Base-by-base conservation (phyloP, 2,888 invertebrate species). In the Drosophila neonasuta region DNA sequence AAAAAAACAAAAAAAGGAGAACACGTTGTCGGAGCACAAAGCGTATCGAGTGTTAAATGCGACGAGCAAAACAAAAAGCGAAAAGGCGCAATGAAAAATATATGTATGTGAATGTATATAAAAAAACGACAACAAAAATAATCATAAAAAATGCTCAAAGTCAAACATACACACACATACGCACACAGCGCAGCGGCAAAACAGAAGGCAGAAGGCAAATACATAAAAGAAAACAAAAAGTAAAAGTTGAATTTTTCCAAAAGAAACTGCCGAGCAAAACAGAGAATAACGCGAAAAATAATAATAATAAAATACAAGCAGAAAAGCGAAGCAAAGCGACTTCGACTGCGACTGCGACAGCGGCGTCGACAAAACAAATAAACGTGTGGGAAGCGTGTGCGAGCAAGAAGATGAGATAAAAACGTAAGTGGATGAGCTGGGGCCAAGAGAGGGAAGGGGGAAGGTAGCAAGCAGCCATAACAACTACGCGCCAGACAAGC, bases 181-280 rank as follows among this genome's bases (percentile, higher is more conserved):
- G 60, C 57, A 61, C 30, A 77, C 58, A 74, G 11, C 34, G n/a
- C 24, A 68, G 54, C 68, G 61, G 46, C 62, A 50, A 24, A 24
- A 15, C 34, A 45, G 36, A 11, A 32, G 49, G 59, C 62, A 72
- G 77, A 69, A 81, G 73, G 69, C 69, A 77, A 85, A 77, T 72
- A 74, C 74, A 74, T 68, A 68, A 82, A 81, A 74, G 69, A 81
- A 82, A 83, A 76, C 57, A 80, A 83, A 80, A 87, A 85, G 87
- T 87, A 84, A 84, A 87, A 87, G 87, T 87, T 79, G 75, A 84
- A 87, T 87, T 84, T 87, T 85, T 85, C 87, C 87, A 83, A 86
- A 86, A 86, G 86, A 84, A 84, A 77, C 86, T 77, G 79, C 62
- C 48, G 86, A 87, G 87, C 87, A 84, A 84, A 87, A 87, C 87